Evolutionary conservation across 2,888 invertebrate genomes (phyloP).

Genomic region (Metellina segmentata): DNA sequence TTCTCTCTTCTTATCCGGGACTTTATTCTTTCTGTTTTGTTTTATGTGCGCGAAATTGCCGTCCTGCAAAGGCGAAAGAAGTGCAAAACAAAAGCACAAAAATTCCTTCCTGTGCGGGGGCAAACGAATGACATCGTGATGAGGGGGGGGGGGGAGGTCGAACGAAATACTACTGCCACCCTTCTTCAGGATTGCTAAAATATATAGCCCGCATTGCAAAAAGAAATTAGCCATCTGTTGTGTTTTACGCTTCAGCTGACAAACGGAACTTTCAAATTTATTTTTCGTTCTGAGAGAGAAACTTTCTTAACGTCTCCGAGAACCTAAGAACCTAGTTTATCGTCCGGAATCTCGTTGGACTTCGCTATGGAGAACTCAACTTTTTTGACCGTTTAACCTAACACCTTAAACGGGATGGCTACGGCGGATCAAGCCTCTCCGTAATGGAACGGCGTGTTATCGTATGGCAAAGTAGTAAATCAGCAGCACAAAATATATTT

Average conservation of each 20-base stretch:
- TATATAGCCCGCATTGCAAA: not conserved
- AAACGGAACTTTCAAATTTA: slow-evolving; percentile 16
- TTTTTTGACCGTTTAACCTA: no score
- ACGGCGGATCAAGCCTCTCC: no score
- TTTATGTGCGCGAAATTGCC: slow-evolving; percentile 13
- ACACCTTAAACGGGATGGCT: no score
- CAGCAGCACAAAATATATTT: no score
- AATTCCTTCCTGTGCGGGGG: not conserved
- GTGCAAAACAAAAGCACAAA: not conserved
- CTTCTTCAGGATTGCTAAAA: not conserved
- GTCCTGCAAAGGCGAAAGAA: not conserved
- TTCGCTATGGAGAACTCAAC: no score
- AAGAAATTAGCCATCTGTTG: slow-evolving; percentile 30
- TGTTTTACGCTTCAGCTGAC: slow-evolving; percentile 33
- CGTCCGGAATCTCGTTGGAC: no score
- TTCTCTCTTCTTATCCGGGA: not conserved
- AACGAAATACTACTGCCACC: not conserved
- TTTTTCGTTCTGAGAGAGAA: not conserved
- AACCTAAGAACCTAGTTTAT: not conserved
- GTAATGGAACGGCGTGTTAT: no score
- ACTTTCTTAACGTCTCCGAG: not conserved
- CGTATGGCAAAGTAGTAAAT: no score
- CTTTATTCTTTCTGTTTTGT: slow-evolving; percentile 12
- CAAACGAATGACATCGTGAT: slow-evolving; percentile 19
- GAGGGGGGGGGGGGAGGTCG: not conserved